A percentile compares a stretch with the other conserved stretches of the same genome.
Evolutionary conservation across 2,797 vertebrate species (phyloP).

Genomic region (Tamandua tetradactyla): DNA sequence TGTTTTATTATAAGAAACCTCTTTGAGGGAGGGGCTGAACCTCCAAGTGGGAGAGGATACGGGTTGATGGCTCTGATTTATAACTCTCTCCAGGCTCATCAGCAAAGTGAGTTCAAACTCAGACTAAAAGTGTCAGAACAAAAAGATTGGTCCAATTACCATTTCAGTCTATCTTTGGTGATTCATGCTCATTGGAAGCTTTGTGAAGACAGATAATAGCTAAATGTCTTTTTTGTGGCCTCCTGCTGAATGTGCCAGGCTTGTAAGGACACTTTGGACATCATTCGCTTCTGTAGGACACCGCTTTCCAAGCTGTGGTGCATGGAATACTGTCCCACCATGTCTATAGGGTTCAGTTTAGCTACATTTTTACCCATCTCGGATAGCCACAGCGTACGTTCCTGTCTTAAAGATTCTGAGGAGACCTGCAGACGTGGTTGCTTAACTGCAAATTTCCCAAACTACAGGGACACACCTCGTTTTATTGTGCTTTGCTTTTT

Average conservation of each 20-base stretch:
- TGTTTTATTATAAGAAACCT: slow-evolving; percentile 22
- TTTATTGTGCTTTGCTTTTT: too few relatives aligned
- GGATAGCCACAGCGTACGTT: neutral
- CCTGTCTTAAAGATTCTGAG: neutral
- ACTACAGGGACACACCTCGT: too few relatives aligned
- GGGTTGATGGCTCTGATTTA: neutral
- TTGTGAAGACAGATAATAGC: neutral
- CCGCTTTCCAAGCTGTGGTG: neutral
- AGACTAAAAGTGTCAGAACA: neutral
- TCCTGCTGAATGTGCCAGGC: neutral
- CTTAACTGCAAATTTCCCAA: neutral
- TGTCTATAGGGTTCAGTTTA: neutral
- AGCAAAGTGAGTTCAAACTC: neutral
- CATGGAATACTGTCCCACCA: neutral
- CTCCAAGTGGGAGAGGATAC: neutral
- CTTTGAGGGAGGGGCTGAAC: neutral
- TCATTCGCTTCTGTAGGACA: neutral
- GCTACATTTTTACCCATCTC: neutral
- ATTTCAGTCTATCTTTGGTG: neutral
- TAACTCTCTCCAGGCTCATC: neutral
- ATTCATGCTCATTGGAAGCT: neutral
- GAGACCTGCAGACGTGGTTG: neutral
- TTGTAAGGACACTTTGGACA: neutral
- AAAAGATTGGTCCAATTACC: neutral
- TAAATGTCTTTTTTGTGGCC: neutral